Evolutionary conservation across 2,113 vertebrate genomes (phyloP).

Genomic region (Passerina amoena): DNA sequence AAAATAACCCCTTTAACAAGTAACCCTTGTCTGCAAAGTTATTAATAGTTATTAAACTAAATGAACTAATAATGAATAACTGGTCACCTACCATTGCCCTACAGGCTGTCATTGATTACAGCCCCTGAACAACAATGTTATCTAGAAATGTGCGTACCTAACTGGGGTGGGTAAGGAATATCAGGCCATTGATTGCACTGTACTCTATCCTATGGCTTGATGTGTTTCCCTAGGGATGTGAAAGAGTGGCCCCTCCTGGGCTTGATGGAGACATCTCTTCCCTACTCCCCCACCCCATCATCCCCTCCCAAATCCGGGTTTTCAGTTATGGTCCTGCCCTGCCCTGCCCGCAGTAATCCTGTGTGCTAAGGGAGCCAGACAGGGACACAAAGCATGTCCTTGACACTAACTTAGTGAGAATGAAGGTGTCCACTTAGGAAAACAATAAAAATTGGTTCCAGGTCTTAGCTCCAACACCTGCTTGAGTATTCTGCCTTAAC

Average conservation of each 20-base stretch:
- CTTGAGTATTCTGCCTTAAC: neutral
- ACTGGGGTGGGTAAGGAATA: neutral
- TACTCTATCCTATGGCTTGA: neutral
- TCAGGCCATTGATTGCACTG: neutral
- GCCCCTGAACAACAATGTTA: neutral
- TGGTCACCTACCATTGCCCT: neutral
- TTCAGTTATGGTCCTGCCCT: neutral
- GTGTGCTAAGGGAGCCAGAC: neutral
- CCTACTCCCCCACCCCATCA: neutral
- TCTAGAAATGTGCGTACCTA: neutral
- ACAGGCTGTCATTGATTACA: neutral
- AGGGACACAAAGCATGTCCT: neutral
- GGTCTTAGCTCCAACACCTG: neutral
- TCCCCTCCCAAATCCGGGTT: neutral
- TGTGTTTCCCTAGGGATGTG: neutral
- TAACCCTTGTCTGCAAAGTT: neutral
- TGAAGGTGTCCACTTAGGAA: neutral
- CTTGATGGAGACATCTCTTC: neutral
- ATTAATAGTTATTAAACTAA: neutral
- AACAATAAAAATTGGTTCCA: neutral
- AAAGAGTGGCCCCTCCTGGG: fast-evolving
- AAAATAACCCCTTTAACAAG: neutral
- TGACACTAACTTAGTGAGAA: neutral
- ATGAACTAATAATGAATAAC: neutral
- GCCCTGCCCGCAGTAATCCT: neutral